These are phyloP conservation scores for Calliscelio sp. DNA, from an alignment of 2,888 invertebrate species.

Conservation along the genomic window DNA sequence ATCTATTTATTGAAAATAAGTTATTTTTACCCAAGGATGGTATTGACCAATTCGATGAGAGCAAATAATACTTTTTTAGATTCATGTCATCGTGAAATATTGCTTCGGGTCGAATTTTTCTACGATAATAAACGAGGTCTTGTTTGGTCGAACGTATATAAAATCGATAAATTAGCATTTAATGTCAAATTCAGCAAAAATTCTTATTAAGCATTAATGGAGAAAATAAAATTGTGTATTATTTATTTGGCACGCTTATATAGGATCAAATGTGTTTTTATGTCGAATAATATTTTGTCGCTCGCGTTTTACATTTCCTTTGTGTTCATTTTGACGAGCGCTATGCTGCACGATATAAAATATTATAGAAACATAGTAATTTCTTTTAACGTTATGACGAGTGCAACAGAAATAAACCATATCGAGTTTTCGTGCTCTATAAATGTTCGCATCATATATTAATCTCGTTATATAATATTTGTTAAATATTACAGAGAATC, in stretches of 20 bases:
- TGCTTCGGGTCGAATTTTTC: not conserved
- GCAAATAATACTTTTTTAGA: slow-evolving; percentile 22
- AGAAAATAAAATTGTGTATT: too few species aligned
- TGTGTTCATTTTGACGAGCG: not conserved
- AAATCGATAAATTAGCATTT: not conserved
- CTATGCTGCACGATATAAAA: too few species aligned
- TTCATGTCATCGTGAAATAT: slow-evolving; percentile 8
- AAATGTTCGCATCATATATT: slow-evolving; percentile 12
- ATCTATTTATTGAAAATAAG: slow-evolving; percentile 41
- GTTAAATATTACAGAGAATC: not conserved
- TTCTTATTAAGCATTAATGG: not conserved
- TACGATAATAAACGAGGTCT: slow-evolving; percentile 13
- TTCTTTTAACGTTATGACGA: not conserved
- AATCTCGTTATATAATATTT: slow-evolving; percentile 2
- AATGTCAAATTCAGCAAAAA: not conserved
- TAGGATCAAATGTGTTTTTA: too few species aligned
- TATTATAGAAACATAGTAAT: not conserved
- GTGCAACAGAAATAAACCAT: slow-evolving; percentile 8
- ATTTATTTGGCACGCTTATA: too few species aligned
- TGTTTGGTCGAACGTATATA: not conserved
- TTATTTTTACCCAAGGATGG: slow-evolving; percentile 38
- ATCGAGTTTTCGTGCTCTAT: not conserved
- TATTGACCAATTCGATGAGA: slow-evolving; percentile 18
- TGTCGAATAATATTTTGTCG: not conserved
- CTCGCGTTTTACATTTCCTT: not conserved